Evolutionary conservation across 2,113 vertebrate genomes (phyloP).

Genomic region (Progne subis): DNA sequence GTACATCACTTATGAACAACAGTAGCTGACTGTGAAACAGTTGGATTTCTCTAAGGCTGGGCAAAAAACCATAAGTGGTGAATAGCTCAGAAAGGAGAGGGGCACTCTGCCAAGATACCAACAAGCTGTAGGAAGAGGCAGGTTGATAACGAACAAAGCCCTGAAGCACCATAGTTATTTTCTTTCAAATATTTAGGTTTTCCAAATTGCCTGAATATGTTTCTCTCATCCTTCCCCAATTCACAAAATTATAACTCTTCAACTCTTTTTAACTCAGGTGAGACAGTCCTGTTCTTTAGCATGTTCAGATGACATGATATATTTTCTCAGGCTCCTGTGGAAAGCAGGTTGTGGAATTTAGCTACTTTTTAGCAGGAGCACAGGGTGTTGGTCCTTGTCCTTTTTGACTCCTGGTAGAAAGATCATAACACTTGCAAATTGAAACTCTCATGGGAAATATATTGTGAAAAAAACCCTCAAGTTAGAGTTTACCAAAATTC

Average conservation of each 20-base stretch:
- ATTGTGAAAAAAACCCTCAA: neutral
- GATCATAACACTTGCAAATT: neutral
- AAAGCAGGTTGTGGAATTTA: neutral
- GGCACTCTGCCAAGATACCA: neutral
- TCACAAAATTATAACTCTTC: neutral
- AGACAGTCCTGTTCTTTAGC: neutral
- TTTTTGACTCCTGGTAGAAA: neutral
- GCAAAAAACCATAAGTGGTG: neutral
- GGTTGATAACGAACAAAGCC: neutral
- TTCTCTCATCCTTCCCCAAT: neutral
- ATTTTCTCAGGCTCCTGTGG: neutral
- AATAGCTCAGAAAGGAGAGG: neutral
- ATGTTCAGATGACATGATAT: neutral
- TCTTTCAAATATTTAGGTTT: neutral
- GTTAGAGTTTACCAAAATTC: neutral
- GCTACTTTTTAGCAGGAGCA: neutral
- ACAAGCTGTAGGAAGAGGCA: neutral
- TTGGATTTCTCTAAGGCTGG: neutral
- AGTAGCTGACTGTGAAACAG: neutral
- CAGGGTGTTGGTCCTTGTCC: neutral
- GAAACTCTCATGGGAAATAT: neutral
- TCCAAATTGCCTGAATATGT: neutral
- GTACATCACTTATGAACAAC: neutral
- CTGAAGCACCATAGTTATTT: neutral
- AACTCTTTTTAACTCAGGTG: neutral